Evolutionary conservation across 2,888 invertebrate species (phyloP).

Genomic region (Leucoma salicis): DNA sequence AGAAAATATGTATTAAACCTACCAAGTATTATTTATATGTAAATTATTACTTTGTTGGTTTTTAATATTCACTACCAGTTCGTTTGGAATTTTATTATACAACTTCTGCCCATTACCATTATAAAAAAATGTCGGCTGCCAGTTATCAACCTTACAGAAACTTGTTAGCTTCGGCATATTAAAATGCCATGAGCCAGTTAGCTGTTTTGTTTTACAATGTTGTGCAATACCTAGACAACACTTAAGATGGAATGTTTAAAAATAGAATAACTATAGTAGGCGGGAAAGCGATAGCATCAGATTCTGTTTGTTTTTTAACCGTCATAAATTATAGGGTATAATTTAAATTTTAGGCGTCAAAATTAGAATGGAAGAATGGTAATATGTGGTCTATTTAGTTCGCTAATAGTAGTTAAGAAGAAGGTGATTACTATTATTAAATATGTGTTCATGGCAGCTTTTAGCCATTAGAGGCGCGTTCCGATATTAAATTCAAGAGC

Average conservation of each 20-base stretch:
- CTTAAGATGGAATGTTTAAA: neutral
- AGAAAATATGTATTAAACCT: no score
- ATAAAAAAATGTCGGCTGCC: neutral
- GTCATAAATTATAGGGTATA: neutral
- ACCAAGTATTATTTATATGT: neutral
- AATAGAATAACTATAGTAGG: neutral
- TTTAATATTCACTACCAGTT: slow-evolving; percentile 1
- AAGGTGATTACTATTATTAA: no score
- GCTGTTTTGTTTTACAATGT: slow-evolving; percentile 5
- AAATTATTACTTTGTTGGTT: neutral
- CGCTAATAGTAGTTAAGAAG: no score
- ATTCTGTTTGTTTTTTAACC: neutral
- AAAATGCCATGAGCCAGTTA: neutral
- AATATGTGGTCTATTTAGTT: no score
- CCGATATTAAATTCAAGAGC: no score
- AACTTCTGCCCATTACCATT: slow-evolving; percentile 19
- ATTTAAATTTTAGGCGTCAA: neutral
- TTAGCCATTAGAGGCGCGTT: no score
- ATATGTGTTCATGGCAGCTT: no score
- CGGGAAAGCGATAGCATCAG: neutral
- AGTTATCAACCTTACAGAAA: neutral
- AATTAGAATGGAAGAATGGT: neutral
- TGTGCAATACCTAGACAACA: slow-evolving; percentile 12
- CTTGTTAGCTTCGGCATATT: neutral
- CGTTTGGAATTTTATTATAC: neutral